A percentile compares a stretch with the other conserved stretches of the same genome.
Evolutionary conservation across 1,140 invertebrate genomes (phyloP).

Genomic region (Cheumatopsyche charites): DNA sequence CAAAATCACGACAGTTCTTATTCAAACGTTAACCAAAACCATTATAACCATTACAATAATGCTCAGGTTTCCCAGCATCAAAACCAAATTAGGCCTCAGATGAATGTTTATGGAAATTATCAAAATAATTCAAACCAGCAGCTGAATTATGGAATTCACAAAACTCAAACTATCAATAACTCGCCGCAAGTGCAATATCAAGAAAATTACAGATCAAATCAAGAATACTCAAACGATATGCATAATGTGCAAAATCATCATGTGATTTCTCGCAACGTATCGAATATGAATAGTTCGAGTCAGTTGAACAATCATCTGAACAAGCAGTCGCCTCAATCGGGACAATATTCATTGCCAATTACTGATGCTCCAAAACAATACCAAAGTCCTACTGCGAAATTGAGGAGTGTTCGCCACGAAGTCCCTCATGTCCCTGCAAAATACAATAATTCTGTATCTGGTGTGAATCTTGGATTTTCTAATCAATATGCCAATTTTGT

Average conservation of each 20-base stretch:
- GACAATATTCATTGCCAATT: background rate
- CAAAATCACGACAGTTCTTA: constrained; percentile 30
- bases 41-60: constrained; percentile 33
- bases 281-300: background rate
- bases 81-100: constrained; percentile 25
- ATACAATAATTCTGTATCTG: constrained; percentile 16
- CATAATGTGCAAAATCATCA: constrained; percentile 50
- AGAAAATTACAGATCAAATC: background rate
- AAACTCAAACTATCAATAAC: constrained; percentile 11
- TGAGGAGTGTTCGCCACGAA: constrained; percentile 58
- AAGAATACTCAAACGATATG: constrained; percentile 50
- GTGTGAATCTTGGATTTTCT: constrained; percentile 54
- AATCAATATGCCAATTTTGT: constrained; percentile 61
- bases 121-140: constrained; percentile 32
- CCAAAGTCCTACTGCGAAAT: constrained; percentile 56
- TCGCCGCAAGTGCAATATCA: constrained; percentile 21
- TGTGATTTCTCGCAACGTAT: background rate
- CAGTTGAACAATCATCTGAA: background rate
- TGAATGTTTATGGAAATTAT: constrained; percentile 39
- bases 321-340: background rate
- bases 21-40: constrained; percentile 33
- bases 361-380: constrained; percentile 47
- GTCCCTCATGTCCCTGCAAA: constrained; percentile 51
- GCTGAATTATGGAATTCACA: constrained; percentile 7
- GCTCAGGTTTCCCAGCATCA: constrained; percentile 29